Evolutionary conservation across 2,888 invertebrate species (phyloP).

Genomic region (Ectemnius lituratus): DNA sequence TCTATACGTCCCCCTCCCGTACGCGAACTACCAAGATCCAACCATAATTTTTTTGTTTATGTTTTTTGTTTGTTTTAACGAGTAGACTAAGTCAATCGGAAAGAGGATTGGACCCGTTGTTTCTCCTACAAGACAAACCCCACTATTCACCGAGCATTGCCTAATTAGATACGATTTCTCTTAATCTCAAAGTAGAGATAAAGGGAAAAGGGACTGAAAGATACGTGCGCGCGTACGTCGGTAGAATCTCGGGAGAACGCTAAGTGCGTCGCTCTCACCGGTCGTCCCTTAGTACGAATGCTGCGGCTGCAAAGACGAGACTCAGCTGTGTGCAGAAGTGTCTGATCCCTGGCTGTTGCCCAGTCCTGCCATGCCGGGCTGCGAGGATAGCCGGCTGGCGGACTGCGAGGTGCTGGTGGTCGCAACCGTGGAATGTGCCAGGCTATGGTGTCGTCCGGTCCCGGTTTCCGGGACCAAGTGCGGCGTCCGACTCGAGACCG

Average conservation of each 20-base stretch:
- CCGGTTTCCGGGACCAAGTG: slow-evolving; percentile 86
- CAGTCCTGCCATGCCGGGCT: slow-evolving; percentile 72
- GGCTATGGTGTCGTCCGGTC: slow-evolving; percentile 74
- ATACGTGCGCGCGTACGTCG: background rate
- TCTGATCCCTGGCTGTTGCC: slow-evolving; percentile 76
- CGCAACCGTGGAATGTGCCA: slow-evolving; percentile 57
- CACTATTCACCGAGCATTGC: background rate
- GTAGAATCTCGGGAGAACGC: background rate
- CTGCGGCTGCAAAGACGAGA: slow-evolving; percentile 77
- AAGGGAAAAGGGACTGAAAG: slow-evolving; percentile 16
- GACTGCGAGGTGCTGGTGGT: slow-evolving; percentile 68
- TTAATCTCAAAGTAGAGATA: background rate
- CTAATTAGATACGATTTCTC: background rate
- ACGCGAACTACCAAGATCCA: slow-evolving; percentile 8
- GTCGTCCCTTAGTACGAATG: slow-evolving; percentile 71
- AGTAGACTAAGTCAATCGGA: slow-evolving; percentile 48
- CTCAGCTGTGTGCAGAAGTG: slow-evolving; percentile 76
- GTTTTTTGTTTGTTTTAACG: slow-evolving; percentile 11
- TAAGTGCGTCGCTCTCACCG: background rate
- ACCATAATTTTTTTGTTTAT: background rate
- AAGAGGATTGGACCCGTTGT: slow-evolving; percentile 58
- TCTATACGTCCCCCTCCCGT: slow-evolving; percentile 2
- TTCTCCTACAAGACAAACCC: slow-evolving; percentile 33
- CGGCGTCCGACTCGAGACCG: slow-evolving; percentile 84
- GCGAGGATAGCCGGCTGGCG: slow-evolving; percentile 70